Base-by-base conservation (phyloP, 2,888 invertebrate species). In the Nineta flava region DNA sequence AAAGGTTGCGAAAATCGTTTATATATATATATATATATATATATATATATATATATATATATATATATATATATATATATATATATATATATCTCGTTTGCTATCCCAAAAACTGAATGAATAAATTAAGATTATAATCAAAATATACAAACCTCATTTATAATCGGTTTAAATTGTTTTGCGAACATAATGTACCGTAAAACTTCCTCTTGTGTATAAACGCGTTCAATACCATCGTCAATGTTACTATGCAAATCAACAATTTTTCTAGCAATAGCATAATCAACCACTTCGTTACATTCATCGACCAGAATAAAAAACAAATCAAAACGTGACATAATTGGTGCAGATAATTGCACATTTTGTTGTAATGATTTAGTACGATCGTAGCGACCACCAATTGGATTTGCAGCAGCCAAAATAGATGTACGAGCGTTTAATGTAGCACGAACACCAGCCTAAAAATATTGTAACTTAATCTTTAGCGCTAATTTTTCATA, bases 251-350 rank as follows among this genome's bases (percentile, higher is more conserved):
- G 97, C 40, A 99, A 69, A 62, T 97, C 94, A 0, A 99, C 83
- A 51, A 99, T 97, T 62, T 93, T 87, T 54, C 90, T 77, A 0
- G 97, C 99, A 53, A 99, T 96, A 0, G 96, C 95, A 62, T 93
- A 96, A 68, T 99, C 99, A 1, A 90, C 82, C 57, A 94, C 82
- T 69, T 92, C 91, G 64, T 90, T 91, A 62, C 92, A 91, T 64
- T 99, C 97, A 64, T 99, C 99, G 2, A 97, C 87, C 1, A 99
- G 74, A 56, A 99, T 92, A 69, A 99, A 99, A 72, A 99, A 99
- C 13, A 99, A 71, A 69, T 99, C 99, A 67, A 99, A 99, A 57
- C 99, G 79, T 0, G 97, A 97, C 96, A 99, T 96, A 60, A 99
- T 95, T 0, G 99, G 97, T 0, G 97, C 94, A 0, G 91, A 84